Base-by-base conservation (phyloP, 2,113 vertebrate species). In the Apistogramma diplotaenia region DNA sequence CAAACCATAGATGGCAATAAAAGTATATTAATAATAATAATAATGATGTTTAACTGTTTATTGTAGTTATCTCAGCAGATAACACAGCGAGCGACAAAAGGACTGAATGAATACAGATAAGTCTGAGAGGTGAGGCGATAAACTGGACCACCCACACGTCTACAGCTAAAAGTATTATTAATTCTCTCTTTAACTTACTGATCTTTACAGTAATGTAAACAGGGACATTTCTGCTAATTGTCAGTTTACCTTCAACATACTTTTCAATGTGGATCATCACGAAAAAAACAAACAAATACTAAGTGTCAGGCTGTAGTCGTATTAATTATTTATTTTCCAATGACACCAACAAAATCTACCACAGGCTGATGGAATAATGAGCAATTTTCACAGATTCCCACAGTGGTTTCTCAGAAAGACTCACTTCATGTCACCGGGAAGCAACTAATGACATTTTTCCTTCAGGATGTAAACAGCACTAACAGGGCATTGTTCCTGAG, bases 391-490 rank as follows among this genome's bases (percentile, higher is more conserved):
- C 27, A 82, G 4, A 53, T 59, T 84, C 81, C 77, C 85, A 88
- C 54, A 15, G 25, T 40, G n/a, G n/a, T n/a, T 75, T 81, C 76
- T 84, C 55, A 73, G 37, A 86, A 76, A 83, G n/a, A 81, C 61
- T 74, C 76, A 43, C 77, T 81, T 75, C 56, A 83, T 78, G 74
- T 74, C 4, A 73, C 11, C 62, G 51, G 21, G 5, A 16, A 40
- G 46, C 3, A 27, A 56, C 53, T 56, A 76, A 87, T 85, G 49
- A 62, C 31, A 83, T 82, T 84, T 35, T 72, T 82, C 65, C 29
- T 8, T 74, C 82, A 91, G 89, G 86, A 92, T 84, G 82, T 89
- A 76, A 89, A 89, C 89, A 87, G 60, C 62, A 80, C 19, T 46
- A 67, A 78, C 78, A 89, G 86, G 85, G 88, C 87, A 83, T 71